Base-by-base conservation (phyloP, 2,797 vertebrate species). In the Phrynocephalus guinanensis region DNA sequence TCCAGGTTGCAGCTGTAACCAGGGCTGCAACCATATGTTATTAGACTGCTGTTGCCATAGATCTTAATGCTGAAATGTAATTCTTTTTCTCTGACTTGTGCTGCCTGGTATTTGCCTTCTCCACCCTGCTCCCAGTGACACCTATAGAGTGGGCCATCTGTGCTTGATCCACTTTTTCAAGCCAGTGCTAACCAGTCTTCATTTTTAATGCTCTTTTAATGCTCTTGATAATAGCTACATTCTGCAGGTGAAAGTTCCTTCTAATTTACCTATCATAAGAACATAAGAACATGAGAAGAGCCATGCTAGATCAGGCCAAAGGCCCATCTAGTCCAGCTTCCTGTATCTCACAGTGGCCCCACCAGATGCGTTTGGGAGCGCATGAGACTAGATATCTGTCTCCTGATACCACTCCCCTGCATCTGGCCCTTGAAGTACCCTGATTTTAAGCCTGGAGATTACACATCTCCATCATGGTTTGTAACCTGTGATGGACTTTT, bases 111-210 rank as follows among this genome's bases (percentile, higher is more conserved):
- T 38, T 71, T 70, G 68, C 48, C 52, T 56, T 15, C 38, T 44
- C 30, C 22, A 48, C 1, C 28, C 38, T 67, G 44, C 28, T 48
- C 68, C 33, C 48, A 10, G 33, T 78, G 60, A 75, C 38, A 10
- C 56, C 22, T 67, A 24, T 13, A 68, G 78, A 26, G 18, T 77
- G 26, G 75, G 72, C 38, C 76, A 52, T 63, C 33, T 2, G 1
- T 2, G 70, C 5, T 60, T 16, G 83, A 33, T 50, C 60, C 2
- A 0, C 0, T 11, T 50, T 0, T 71, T 22, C 2, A 16, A 84
- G 82, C 24, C 44, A 18, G 2, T 86, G 87, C 81, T 68, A 1
- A 0, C 26, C 24, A 6, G 24, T 88, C 30, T 84, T 75, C 63
- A 24, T 60, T 11, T 75, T 88, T 73, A 56, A 56, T 33, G 33